Evolutionary conservation across 2,113 vertebrate species (phyloP).

Genomic region (Heterocephalus glaber): DNA sequence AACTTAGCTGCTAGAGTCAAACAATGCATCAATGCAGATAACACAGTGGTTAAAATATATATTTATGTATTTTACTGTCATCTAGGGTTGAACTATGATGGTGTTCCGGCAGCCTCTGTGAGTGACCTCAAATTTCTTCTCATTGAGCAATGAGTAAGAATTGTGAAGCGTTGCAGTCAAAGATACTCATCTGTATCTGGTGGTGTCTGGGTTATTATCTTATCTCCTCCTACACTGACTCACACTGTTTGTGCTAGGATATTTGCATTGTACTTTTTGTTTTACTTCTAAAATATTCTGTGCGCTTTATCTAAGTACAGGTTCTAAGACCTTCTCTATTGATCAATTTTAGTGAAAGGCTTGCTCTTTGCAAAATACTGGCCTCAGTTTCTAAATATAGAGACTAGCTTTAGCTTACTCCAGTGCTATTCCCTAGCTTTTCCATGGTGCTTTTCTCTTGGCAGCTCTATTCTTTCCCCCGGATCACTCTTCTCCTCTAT

Average conservation of each 20-base stretch:
- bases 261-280: background rate
- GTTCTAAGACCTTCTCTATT: background rate
- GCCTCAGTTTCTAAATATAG: background rate
- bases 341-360: slow-evolving; percentile 19
- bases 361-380: background rate
- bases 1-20: background rate
- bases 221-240: background rate
- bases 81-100: background rate
- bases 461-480: background rate
- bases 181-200: background rate
- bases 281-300: background rate
- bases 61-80: background rate
- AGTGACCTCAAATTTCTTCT: background rate
- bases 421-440: too few relatives aligned
- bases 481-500: background rate
- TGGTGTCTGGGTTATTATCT: background rate
- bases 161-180: background rate
- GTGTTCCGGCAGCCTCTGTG: background rate
- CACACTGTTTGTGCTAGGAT: background rate
- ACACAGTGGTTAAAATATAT: background rate
- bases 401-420: background rate
- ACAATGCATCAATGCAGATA: background rate
- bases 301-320: background rate
- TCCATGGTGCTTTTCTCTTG: background rate
- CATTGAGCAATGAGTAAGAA: background rate